Conservation (phyloP, 2,797 vertebrate genomes). For the Argyrosomus regius region DNA sequence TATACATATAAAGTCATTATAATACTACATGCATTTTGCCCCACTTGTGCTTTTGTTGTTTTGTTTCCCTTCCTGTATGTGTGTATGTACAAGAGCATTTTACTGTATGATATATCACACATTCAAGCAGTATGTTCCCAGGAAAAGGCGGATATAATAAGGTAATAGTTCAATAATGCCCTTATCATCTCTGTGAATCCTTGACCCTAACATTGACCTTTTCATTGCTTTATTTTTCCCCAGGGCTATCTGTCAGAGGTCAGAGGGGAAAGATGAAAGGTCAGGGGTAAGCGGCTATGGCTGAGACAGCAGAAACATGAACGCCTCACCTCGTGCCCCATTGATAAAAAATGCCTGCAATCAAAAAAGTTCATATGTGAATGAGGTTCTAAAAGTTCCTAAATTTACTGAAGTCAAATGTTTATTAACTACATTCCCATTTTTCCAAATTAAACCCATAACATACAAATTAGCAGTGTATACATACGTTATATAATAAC, state of each 20-base stretch:
- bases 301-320: conserved; percentile 47
- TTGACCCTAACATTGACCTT: conserved; percentile 59
- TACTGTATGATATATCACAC: not conserved
- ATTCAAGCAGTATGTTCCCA: not conserved
- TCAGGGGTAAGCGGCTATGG: conserved; percentile 24
- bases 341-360: not conserved
- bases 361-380: not conserved
- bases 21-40: conserved; percentile 46
- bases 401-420: not conserved
- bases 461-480: not conserved
- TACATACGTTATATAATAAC: not conserved
- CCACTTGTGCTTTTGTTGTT: not conserved
- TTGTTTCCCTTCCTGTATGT: not conserved
- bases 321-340: not conserved
- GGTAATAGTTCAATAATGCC: conserved; percentile 43
- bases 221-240: conserved; percentile 25
- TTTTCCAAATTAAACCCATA: conserved; percentile 16
- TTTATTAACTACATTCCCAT: not conserved
- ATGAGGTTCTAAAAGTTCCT: not conserved
- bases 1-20: conserved; percentile 34
- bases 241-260: conserved; percentile 28
- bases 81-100: conserved; percentile 2
- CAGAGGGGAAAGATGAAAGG: conserved; percentile 40
- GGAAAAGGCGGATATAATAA: conserved; percentile 35
- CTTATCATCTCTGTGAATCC: conserved; percentile 48